These are phyloP conservation scores for Scylla paramamosain DNA, from an alignment of 1,140 invertebrate species.

Conservation along the genomic window DNA sequence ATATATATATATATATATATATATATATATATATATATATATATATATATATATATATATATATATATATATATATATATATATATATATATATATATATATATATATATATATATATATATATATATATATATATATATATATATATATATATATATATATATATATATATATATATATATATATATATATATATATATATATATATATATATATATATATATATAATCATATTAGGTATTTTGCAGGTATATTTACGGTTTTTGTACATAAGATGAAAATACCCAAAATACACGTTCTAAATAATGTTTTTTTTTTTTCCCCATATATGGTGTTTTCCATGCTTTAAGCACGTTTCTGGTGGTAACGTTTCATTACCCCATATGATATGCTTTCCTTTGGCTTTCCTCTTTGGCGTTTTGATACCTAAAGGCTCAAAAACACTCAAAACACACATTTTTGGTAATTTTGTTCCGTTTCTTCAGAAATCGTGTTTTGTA, in stretches of 20 bases:
- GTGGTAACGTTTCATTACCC: too few species aligned
- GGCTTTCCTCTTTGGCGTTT: too few species aligned
- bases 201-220: constrained; percentile 50
- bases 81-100: constrained; percentile 46
- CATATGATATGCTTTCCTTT: too few species aligned
- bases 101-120: constrained; percentile 52
- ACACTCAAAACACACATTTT: too few species aligned
- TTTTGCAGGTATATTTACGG: too few species aligned
- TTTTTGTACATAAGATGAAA: too few species aligned
- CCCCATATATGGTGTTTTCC: constrained; percentile 36
- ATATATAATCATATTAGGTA: neutral
- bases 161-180: constrained; percentile 55
- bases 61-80: constrained; percentile 41
- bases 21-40: constrained; percentile 29
- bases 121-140: constrained; percentile 34
- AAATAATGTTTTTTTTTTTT: neutral
- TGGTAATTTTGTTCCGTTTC: too few species aligned
- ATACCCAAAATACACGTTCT: too few species aligned
- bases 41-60: constrained; percentile 21
- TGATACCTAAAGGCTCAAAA: too few species aligned
- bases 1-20: constrained; percentile 27
- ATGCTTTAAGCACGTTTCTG: too few species aligned
- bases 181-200: constrained; percentile 43
- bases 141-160: constrained; percentile 45
- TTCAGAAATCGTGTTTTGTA: too few species aligned